A percentile compares a stretch with the other conserved stretches of the same genome.
phyloP scores from a whole-genome alignment of 1,140 invertebrate species.

The Polypedilum vanderplanki region DNA sequence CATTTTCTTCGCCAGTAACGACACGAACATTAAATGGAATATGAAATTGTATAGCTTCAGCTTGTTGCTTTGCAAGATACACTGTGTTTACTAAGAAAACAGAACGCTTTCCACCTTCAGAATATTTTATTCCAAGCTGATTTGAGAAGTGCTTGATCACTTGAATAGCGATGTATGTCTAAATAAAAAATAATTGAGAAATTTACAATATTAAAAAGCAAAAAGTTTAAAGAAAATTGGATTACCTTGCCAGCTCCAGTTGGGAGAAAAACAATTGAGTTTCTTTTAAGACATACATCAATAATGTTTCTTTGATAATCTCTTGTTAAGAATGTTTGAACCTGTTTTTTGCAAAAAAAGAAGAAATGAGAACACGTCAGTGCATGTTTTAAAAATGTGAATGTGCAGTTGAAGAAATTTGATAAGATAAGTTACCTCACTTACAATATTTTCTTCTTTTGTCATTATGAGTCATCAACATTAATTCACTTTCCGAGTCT shows the following conservation, averaged over 20 bases:
- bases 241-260: neutral
- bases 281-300: neutral
- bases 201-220: neutral
- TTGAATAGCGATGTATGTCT: neutral
- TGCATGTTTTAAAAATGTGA: too few species aligned
- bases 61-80: neutral
- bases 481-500: too few species aligned
- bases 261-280: neutral
- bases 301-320: neutral
- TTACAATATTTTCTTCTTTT: too few species aligned
- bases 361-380: too few species aligned
- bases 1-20: neutral
- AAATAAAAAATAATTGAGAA: neutral
- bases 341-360: too few species aligned
- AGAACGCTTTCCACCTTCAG: neutral
- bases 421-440: too few species aligned
- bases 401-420: too few species aligned
- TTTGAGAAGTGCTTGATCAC: slow-evolving; percentile 15
- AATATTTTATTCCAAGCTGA: neutral
- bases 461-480: too few species aligned
- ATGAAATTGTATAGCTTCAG: neutral
- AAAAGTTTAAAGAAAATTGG: too few species aligned
- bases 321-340: neutral
- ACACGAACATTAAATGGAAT: neutral
- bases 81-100: neutral